Base-by-base conservation (phyloP, 2,113 vertebrate species). In the Indri indri region DNA sequence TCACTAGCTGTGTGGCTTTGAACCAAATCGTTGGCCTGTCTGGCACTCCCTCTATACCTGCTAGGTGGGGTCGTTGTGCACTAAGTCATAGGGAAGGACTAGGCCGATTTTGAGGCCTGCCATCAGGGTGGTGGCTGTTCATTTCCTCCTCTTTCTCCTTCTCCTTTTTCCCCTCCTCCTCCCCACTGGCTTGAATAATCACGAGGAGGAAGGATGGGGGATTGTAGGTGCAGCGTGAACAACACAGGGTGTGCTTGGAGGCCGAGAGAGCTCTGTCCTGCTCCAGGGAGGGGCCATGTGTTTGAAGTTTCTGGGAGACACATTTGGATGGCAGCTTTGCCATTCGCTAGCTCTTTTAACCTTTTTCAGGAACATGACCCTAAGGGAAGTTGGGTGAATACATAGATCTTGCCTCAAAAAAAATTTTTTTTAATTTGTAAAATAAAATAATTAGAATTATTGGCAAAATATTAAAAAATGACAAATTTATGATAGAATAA, bases 371-470 rank as follows among this genome's bases (percentile, higher is more conserved):
- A 3, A 30, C 9, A 11, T 18, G 37, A 13, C 16, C 1, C 54
- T 70, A 63, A 63, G 34, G 1, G 16, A 91, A 52, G 5, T 27
- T 79, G 80, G 47, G 27, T 77, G 11, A 95, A 81, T 47, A 52
- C 8, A 59, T 4, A 68, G 47, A 50, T 12, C 6, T 89, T 13
- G 22, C 37, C 34, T 93, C 37, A 76, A 40, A 76, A 84, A 76
- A 37, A 0, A 3, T 20, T 59, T 83, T 83, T 68, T 71, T 57
- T 42, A 79, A 45, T 79, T 52, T 30, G 45, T 20, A 65, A 83
- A 80, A 77, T 37, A 20, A 79, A 86, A 65, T n/a, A 86, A 77
- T 50, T 37, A 63, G 17, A 74, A 91, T 91, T 85, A 86, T 42
- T 77, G 34, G 20, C 34, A 81, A 93, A 18, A 57, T 34, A 85